A percentile compares a stretch with the other conserved stretches of the same genome.
phyloP scores from a whole-genome alignment of 2,888 invertebrate species.

The Amblyjoppa fuscipennis region DNA sequence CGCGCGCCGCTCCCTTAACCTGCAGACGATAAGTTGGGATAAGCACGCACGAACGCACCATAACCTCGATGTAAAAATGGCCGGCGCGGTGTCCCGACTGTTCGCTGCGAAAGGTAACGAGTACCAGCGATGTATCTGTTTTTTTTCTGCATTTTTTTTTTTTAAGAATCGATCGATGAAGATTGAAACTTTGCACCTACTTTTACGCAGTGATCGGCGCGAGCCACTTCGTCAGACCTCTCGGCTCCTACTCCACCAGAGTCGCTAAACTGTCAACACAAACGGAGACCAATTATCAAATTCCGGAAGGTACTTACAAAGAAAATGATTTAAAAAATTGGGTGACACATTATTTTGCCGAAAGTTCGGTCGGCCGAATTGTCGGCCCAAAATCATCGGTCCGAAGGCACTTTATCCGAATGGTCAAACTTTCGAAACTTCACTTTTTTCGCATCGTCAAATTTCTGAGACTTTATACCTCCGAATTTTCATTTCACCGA shows the following conservation, averaged over 20 bases:
- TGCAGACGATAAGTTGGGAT: conserved; percentile 12
- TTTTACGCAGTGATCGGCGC: conserved; percentile 57
- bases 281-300: conserved; percentile 61
- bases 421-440: too few species aligned
- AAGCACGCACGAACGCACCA: conserved; percentile 19
- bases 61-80: conserved; percentile 71
- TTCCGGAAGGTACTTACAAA: conserved; percentile 59
- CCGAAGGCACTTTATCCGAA: too few species aligned
- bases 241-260: conserved; percentile 50
- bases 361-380: too few species aligned
- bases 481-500: too few species aligned
- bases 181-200: not conserved
- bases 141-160: not conserved
- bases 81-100: conserved; percentile 70
- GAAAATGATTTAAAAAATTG: not conserved
- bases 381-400: too few species aligned
- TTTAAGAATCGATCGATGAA: not conserved
- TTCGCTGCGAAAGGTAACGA: conserved; percentile 70
- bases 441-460: too few species aligned
- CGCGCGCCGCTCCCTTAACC: not conserved
- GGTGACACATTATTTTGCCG: too few species aligned
- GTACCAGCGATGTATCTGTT: not conserved
- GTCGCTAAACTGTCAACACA: conserved; percentile 69
- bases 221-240: conserved; percentile 54
- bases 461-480: too few species aligned